These are phyloP conservation scores for Catotricha subobsoleta DNA, from an alignment of 2,888 invertebrate species.

Conservation along the genomic window DNA sequence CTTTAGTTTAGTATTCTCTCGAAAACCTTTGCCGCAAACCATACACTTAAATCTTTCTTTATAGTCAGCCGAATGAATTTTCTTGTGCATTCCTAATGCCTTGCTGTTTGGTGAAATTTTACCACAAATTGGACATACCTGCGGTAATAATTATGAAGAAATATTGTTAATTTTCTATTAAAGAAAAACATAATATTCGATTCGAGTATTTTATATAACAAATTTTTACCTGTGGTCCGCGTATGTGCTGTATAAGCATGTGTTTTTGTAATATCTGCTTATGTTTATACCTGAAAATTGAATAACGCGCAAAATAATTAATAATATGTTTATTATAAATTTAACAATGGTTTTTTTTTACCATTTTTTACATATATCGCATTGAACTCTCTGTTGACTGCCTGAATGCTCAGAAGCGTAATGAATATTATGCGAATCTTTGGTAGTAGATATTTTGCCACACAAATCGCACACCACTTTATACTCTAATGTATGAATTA, in stretches of 20 bases:
- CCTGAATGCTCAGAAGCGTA: neutral
- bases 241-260: no score
- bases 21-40: conserved; percentile 2
- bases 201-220: no score
- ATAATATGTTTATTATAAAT: no score
- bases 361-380: conserved; percentile 6
- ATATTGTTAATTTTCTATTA: no score
- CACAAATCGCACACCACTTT: neutral
- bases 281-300: no score
- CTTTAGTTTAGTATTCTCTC: conserved; percentile 6
- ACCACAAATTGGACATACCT: conserved; percentile 2
- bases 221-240: no score
- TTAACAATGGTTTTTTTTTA: no score
- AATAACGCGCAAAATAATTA: no score
- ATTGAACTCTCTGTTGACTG: neutral
- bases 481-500: neutral
- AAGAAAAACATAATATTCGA: no score
- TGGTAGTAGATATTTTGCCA: neutral
- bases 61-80: neutral
- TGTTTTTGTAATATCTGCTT: no score
- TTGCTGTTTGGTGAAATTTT: conserved; percentile 4
- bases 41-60: conserved; percentile 6
- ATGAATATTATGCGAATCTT: neutral
- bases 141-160: neutral
- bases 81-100: conserved; percentile 2